Evolutionary conservation across 2,888 invertebrate genomes (phyloP), one percentile per base, ranked within the genome.

Genomic region (Tigriopus californicus): DNA sequence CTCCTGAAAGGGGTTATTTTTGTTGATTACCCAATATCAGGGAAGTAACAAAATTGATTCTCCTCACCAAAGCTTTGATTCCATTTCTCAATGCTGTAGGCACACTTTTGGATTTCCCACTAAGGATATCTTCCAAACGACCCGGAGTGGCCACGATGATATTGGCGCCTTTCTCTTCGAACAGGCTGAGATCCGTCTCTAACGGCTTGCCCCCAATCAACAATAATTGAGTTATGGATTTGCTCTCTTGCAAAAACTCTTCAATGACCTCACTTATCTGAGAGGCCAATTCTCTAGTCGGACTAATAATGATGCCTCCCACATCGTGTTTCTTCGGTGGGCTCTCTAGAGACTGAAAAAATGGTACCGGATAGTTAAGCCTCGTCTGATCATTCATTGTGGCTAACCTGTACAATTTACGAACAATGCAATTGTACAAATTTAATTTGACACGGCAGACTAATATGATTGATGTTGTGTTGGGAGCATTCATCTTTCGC

Each of bases 111-210:
- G 65, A 63, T 52, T 66, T 63, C 15, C 67, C 62, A 1, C 65
- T 78, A 15, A 90, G 72, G 60, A 97, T 72, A 72, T 95, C 92
- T 68, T 86, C 85, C 10, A 98, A 71, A 61, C 97, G 74, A 0
- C 98, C 98, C 0, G 98, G 98, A 1, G 98, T 98, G 59, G 89
- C 90, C 52, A 97, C 81, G 5, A 94, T 75, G 48, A 99, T 85
- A 67, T 94, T 85, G 0, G 80, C 84, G 0, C 88, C 87, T 40
- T 75, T 72, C 52, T 76, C 74, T 63, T 77, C 75, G 59, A 91
- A 76, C 18, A 75, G 75, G 41, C 76, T 75, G 0, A 85, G 74
- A 69, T 92, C 90, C 8, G 80, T 77, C n/a, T 81, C 80, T 1
- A 86, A 79, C 58, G 80, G 80, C 60, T 80, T 80, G 0, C 95